A percentile compares a stretch with the other conserved stretches of the same genome.
phyloP scores from a whole-genome alignment of 2,888 invertebrate genomes.

The Drosophila demipolita region DNA sequence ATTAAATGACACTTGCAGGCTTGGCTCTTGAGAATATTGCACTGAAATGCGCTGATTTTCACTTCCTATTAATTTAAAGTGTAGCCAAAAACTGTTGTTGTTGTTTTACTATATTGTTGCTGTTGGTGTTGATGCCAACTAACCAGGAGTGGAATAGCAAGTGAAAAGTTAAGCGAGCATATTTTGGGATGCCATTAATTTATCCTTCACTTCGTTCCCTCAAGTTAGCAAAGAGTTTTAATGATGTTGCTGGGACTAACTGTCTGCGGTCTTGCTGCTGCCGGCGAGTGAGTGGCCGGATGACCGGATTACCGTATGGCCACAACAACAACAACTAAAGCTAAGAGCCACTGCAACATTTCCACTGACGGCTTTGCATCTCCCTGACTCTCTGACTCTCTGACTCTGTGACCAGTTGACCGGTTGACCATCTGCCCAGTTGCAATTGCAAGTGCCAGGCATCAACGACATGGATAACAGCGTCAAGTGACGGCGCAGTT shows the following conservation, averaged over 20 bases:
- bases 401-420: slow-evolving; percentile 6
- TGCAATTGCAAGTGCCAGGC: slow-evolving; percentile 10
- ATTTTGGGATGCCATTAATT: slow-evolving; percentile 44
- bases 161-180: slow-evolving; percentile 71
- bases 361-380: slow-evolving; percentile 26
- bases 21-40: slow-evolving; percentile 1
- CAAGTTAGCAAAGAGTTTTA: slow-evolving; percentile 57
- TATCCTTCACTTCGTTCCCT: slow-evolving; percentile 4
- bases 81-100: slow-evolving; percentile 16
- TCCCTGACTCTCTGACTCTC: slow-evolving; percentile 3
- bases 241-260: slow-evolving; percentile 64
- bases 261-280: slow-evolving; percentile 54
- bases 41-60: slow-evolving; percentile 12
- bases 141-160: slow-evolving; percentile 39
- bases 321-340: slow-evolving; percentile 54
- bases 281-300: slow-evolving; percentile 59
- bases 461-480: slow-evolving; percentile 51
- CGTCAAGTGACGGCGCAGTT: slow-evolving; percentile 78
- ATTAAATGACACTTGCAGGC: slow-evolving; percentile 15
- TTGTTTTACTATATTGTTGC: slow-evolving; percentile 12
- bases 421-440: slow-evolving; percentile 10
- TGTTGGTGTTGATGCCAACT: slow-evolving; percentile 28
- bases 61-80: slow-evolving; percentile 24
- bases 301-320: slow-evolving; percentile 61
- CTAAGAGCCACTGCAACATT: slow-evolving; percentile 16